These are phyloP conservation scores for Cettia cetti DNA, from an alignment of 2,113 vertebrate species.

Conservation along the genomic window DNA sequence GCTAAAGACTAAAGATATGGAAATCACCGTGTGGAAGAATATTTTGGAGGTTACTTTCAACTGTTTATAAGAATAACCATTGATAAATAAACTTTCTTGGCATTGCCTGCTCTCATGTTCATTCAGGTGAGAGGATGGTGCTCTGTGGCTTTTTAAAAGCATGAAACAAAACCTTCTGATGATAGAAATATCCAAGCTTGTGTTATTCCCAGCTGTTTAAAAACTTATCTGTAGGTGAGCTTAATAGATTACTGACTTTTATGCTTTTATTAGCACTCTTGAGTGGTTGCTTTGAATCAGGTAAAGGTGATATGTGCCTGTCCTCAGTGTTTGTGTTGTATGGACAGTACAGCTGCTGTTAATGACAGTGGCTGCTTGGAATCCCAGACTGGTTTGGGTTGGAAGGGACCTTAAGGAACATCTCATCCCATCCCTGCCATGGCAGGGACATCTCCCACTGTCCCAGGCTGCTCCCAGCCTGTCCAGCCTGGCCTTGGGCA, in stretches of 20 bases:
- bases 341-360: background rate
- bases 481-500: background rate
- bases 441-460: background rate
- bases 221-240: background rate
- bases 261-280: background rate
- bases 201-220: background rate
- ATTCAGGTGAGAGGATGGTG: background rate
- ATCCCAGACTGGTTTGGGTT: background rate
- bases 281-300: background rate
- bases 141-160: background rate
- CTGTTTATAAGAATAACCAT: background rate
- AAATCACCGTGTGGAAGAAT: background rate
- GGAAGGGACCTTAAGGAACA: too few relatives aligned
- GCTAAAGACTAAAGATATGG: background rate
- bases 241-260: background rate
- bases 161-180: background rate
- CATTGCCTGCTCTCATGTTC: background rate
- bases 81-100: background rate
- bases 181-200: background rate
- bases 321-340: background rate
- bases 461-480: background rate
- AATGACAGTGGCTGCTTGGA: background rate
- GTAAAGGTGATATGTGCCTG: background rate
- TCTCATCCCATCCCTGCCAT: background rate
- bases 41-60: background rate